Evolutionary conservation across 2,113 vertebrate genomes (phyloP).

Genomic region (Columba janthina): DNA sequence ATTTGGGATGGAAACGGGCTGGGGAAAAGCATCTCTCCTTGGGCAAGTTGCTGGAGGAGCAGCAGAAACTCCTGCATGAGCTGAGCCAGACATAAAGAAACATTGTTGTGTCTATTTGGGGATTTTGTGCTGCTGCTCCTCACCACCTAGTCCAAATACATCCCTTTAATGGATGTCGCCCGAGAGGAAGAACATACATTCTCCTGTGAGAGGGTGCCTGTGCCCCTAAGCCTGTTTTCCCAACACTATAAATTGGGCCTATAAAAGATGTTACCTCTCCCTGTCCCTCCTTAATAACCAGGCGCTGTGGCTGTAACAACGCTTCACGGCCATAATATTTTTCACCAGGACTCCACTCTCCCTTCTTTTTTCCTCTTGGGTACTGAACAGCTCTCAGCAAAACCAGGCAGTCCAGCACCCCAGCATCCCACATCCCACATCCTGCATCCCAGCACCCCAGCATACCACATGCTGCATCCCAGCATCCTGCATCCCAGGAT

Average conservation of each 20-base stretch:
- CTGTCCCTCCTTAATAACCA: not conserved
- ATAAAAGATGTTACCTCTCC: conserved; percentile 26
- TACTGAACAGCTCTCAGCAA: not conserved
- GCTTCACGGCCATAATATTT: not conserved
- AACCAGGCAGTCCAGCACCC: not conserved
- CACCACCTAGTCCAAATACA: not conserved
- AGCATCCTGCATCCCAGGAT: no score
- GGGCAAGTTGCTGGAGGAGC: not conserved
- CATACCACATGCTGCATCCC: no score
- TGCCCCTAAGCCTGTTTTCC: not conserved
- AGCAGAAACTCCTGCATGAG: not conserved
- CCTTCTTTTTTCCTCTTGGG: not conserved
- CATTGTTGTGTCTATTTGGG: not conserved
- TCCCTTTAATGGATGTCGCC: conserved; percentile 29
- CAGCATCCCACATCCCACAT: not conserved
- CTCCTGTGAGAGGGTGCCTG: not conserved
- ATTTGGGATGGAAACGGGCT: not conserved
- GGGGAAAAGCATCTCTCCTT: not conserved
- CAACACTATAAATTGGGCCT: not conserved
- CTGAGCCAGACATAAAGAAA: conserved; percentile 14
- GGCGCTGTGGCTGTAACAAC: not conserved
- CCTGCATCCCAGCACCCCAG: no score
- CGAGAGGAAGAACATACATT: not conserved
- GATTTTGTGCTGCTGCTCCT: conserved; percentile 7
- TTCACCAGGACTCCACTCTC: not conserved